Conservation (phyloP, 2,888 invertebrate species). For the Melanchra persicariae region DNA sequence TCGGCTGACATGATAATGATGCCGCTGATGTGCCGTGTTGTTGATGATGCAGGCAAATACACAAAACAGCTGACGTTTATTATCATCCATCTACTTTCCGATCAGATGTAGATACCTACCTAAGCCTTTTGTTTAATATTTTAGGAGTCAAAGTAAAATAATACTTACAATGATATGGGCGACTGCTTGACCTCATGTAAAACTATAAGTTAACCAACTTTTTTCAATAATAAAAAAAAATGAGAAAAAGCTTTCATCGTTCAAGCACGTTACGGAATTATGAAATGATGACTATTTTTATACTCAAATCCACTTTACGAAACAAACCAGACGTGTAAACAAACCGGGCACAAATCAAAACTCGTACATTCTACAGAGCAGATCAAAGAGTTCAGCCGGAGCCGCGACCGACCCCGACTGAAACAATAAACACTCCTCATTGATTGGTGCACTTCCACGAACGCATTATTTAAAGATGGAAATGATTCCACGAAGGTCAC, state of each 20-base stretch:
- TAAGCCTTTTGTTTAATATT: neutral
- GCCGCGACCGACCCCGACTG: neutral
- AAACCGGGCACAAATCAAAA: slow-evolving; percentile 40
- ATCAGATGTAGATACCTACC: too few relatives aligned
- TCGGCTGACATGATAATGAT: too few relatives aligned
- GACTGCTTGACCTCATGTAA: too few relatives aligned
- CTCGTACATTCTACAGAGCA: slow-evolving; percentile 7
- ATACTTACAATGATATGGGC: neutral
- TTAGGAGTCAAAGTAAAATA: neutral
- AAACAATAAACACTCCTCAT: slow-evolving; percentile 25
- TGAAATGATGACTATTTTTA: slow-evolving; percentile 8
- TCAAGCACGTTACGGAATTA: neutral
- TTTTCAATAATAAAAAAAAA: too few relatives aligned
- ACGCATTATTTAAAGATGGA: slow-evolving; percentile 2
- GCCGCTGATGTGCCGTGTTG: neutral
- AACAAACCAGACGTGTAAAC: slow-evolving; percentile 29
- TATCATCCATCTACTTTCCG: neutral
- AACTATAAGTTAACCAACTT: too few relatives aligned
- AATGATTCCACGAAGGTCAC: slow-evolving; percentile 6
- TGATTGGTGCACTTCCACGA: slow-evolving; percentile 7
- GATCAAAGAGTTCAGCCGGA: slow-evolving; percentile 40
- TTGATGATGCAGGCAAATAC: neutral
- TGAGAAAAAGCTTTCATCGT: too few relatives aligned
- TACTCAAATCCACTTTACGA: slow-evolving; percentile 1
- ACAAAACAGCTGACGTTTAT: neutral